A percentile compares a stretch with the other conserved stretches of the same genome.
Conservation (phyloP, 2,797 vertebrate species). For the Danio albolineatus region DNA sequence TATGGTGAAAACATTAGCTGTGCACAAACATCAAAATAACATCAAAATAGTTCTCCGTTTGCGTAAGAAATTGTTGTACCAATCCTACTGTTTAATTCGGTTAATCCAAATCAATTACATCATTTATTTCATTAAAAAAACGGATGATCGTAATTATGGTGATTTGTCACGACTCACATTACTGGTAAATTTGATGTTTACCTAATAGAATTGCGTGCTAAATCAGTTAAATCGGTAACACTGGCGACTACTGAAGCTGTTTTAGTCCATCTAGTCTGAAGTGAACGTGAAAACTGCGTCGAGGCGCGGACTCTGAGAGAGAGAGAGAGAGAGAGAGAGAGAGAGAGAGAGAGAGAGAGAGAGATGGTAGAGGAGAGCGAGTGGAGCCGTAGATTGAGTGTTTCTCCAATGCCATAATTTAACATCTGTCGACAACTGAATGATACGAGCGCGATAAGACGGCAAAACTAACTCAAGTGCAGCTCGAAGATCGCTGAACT, state of each 20-base stretch:
- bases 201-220: constrained; percentile 1
- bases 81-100: neutral
- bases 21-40: too few relatives aligned
- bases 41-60: constrained; percentile 15
- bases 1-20: neutral
- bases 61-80: neutral
- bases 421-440: constrained; percentile 74
- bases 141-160: constrained; percentile 16
- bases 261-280: constrained; percentile 15
- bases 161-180: constrained; percentile 6
- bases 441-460: constrained; percentile 69
- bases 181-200: neutral
- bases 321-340: constrained; percentile 9
- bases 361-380: constrained; percentile 9
- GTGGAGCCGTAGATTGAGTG: constrained; percentile 37
- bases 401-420: constrained; percentile 60
- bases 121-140: constrained; percentile 29
- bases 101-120: constrained; percentile 16
- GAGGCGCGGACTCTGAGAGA: constrained; percentile 7
- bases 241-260: neutral
- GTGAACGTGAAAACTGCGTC: constrained; percentile 17
- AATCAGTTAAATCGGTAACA: constrained; percentile 18
- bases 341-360: constrained; percentile 16
- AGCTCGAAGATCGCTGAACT: constrained; percentile 65
- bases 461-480: constrained; percentile 65